Evolutionary conservation across 2,888 invertebrate genomes (phyloP).

Genomic region (Sesia apiformis): DNA sequence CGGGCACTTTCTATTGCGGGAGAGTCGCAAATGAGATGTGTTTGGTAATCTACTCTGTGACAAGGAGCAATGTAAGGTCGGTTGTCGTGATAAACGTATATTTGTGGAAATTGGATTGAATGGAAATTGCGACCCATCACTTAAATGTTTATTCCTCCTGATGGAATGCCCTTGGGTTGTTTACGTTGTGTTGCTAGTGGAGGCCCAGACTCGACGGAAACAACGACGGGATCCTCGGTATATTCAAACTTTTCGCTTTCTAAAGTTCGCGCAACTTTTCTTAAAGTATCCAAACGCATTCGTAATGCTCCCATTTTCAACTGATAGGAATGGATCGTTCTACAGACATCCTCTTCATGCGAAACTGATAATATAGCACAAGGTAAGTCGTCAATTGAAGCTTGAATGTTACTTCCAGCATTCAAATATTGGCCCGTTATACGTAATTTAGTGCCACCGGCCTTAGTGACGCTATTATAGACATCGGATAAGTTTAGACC

Average conservation of each 20-base stretch:
- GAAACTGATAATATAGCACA: conserved; percentile 88
- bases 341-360: conserved; percentile 85
- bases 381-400: conserved; percentile 88
- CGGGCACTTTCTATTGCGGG: conserved; percentile 85
- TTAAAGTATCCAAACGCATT: conserved; percentile 91
- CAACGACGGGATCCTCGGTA: conserved; percentile 91
- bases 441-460: conserved; percentile 93
- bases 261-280: conserved; percentile 83
- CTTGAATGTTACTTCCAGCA: conserved; percentile 94
- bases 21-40: conserved; percentile 90
- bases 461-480: conserved; percentile 92
- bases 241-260: conserved; percentile 89
- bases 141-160: conserved; percentile 93
- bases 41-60: conserved; percentile 79
- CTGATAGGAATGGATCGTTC: conserved; percentile 84
- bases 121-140: conserved; percentile 92
- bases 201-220: conserved; percentile 86
- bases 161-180: conserved; percentile 91
- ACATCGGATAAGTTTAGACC: conserved; percentile 95
- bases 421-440: conserved; percentile 95
- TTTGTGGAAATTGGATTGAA: conserved; percentile 92
- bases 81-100: conserved; percentile 92
- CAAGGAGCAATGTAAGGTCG: conserved; percentile 82
- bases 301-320: conserved; percentile 81
- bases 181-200: conserved; percentile 75